A percentile compares a stretch with the other conserved stretches of the same genome.
phyloP scores from a whole-genome alignment of 1,140 invertebrate genomes.

The Leptopilina boulardi region DNA sequence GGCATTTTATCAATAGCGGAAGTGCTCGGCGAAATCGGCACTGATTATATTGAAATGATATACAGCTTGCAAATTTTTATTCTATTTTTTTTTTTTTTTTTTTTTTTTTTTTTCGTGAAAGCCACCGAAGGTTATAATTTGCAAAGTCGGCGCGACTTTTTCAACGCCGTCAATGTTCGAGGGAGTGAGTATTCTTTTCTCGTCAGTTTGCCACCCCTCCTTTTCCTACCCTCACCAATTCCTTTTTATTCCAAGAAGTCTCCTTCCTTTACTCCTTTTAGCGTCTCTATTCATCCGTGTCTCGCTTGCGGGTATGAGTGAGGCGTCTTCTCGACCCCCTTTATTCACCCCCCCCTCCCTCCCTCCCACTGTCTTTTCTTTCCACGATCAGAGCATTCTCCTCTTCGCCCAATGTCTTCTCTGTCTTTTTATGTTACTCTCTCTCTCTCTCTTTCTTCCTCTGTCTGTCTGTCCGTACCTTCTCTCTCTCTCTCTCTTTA shows the following conservation, averaged over 20 bases:
- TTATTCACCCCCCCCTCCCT: not conserved
- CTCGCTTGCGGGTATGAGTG: conserved; percentile 38
- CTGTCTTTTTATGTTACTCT: not conserved
- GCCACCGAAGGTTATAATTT: conserved; percentile 58
- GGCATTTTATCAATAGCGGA: conserved; percentile 23
- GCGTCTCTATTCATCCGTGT: conserved; percentile 55
- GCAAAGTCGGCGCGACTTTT: conserved; percentile 58
- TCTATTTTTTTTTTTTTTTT: no score
- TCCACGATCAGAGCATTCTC: not conserved
- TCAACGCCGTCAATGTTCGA: conserved; percentile 50
- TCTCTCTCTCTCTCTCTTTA: not conserved
- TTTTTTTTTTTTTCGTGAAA: conserved; percentile 26
- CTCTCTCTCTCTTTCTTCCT: not conserved
- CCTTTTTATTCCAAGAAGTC: conserved; percentile 55
- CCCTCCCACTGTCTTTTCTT: not conserved
- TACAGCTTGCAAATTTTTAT: conserved; percentile 39
- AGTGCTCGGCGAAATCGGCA: not conserved
- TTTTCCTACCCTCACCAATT: conserved; percentile 31
- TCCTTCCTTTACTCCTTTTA: conserved; percentile 47
- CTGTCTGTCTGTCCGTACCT: not conserved
- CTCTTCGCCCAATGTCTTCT: conserved; percentile 41
- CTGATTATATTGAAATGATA: conserved; percentile 51
- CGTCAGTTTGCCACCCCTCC: conserved; percentile 55
- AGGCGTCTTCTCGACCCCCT: conserved; percentile 14
- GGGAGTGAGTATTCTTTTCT: conserved; percentile 51